Percentiles rank a stretch among this genome's conserved stretches.
Evolutionary conservation across 1,140 invertebrate species (phyloP).

Genomic region (Aphidius ervi): DNA sequence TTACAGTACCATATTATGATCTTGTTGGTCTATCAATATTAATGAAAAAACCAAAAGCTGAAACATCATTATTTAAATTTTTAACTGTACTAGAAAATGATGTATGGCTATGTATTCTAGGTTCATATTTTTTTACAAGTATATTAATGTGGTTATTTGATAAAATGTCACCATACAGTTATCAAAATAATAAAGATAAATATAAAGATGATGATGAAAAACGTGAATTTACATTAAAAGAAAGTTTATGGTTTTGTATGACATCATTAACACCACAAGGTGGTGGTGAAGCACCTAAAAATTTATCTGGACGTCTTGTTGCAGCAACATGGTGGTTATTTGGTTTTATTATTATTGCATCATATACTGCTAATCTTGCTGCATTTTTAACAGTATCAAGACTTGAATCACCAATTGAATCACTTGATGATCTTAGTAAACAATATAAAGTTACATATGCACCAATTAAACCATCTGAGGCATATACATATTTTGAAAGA

Average conservation of each 20-base stretch:
- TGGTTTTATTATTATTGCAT: conserved; percentile 97
- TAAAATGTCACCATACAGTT: conserved; percentile 93
- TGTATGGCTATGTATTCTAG: conserved; percentile 95
- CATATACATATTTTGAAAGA: conserved; percentile 89
- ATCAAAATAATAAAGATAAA: conserved; percentile 90
- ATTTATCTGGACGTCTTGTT: conserved; percentile 85
- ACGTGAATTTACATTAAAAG: conserved; percentile 90
- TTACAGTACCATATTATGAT: conserved; percentile 94
- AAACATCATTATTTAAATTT: conserved; percentile 93
- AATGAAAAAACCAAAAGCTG: conserved; percentile 75
- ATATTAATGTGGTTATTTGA: conserved; percentile 95
- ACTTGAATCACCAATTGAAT: conserved; percentile 87
- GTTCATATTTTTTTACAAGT: conserved; percentile 91
- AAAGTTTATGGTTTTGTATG: conserved; percentile 99
- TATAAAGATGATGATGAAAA: conserved; percentile 94
- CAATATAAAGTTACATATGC: conserved; percentile 96
- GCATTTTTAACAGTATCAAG: conserved; percentile 91
- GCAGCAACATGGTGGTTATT: conserved; percentile 98
- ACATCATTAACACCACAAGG: conserved; percentile 95
- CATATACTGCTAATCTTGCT: conserved; percentile 94
- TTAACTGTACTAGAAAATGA: conserved; percentile 92
- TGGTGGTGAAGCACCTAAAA: conserved; percentile 94
- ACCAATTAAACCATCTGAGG: conserved; percentile 76
- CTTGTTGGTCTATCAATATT: conserved; percentile 90
- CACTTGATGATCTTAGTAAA: conserved; percentile 86